Evolutionary conservation across 2,113 vertebrate genomes (phyloP), one percentile per base, ranked within the genome.

Genomic region (Hippopotamus amphibius): DNA sequence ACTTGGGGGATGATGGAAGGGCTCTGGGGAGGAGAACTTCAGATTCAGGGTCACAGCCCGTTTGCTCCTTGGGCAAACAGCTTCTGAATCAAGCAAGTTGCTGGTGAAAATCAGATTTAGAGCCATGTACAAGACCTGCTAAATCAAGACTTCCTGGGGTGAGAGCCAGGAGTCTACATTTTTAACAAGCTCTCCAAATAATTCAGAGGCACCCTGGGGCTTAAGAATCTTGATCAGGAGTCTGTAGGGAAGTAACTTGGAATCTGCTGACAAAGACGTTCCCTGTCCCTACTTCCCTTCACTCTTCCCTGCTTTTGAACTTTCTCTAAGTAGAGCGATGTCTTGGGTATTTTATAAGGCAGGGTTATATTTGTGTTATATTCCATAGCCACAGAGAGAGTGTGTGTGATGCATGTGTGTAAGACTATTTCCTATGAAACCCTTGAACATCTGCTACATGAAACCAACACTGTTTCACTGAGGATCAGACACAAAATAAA

Each of bases 101-200:
- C 68, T 89, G 46, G 48, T 14, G 85, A 55, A 72, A 48, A 79
- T 30, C 63, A 65, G 85, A 87, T 77, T 92, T 94, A 84, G 22
- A 68, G 80, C 37, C 69, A 68, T 13, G 33, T 2, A 5, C 0
- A 16, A 80, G 90, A 71, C 61, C 19, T 59, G 33, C 43, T 50
- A 61, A 81, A 83, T 92, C 74, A 87, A 53, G 30, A 65, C 68
- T 86, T 94, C 16, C 68, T 83, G 84, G 80, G 57, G 85, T 43
- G 22, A 41, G 74, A 90, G 77, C 85, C 91, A 95, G 68, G 43
- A 69, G 61, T 77, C 63, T 59, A 63, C n/a, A 66, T 53, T 59
- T 95, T 77, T 83, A 30, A 55, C 74, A 79, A 93, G 41, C 13
- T 94, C 59, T 50, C 68, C 2, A 14, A 83, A 91, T 77, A 71